phyloP scores from a whole-genome alignment of 2,888 invertebrate genomes.

The Andricus curvator region DNA sequence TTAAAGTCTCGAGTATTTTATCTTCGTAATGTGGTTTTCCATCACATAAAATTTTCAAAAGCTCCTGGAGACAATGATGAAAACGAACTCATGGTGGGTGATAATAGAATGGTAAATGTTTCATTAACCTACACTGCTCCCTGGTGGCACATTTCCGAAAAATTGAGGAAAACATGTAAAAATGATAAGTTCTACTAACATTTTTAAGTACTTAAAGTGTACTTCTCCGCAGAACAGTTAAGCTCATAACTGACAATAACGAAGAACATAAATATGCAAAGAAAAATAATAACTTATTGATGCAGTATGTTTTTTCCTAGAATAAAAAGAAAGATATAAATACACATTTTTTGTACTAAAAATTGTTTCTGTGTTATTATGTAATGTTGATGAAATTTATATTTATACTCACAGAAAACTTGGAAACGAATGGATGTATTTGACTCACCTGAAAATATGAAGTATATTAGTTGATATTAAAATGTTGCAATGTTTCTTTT shows the following conservation, averaged over 20 bases:
- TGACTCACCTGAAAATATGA: too few species aligned
- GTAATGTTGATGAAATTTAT: too few species aligned
- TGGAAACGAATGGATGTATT: too few species aligned
- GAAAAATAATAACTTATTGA: neutral
- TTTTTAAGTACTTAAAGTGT: neutral
- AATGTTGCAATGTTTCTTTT: too few species aligned
- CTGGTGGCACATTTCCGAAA: conserved; percentile 55
- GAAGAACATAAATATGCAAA: too few species aligned
- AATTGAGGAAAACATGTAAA: conserved; percentile 48
- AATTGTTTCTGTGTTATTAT: too few species aligned
- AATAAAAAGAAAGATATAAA: too few species aligned
- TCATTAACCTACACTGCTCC: conserved; percentile 68
- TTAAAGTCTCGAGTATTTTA: neutral
- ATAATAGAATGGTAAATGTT: conserved; percentile 72
- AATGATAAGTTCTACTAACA: conserved; percentile 1
- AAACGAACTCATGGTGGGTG: conserved; percentile 48
- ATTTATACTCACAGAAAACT: too few species aligned
- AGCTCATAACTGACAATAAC: too few species aligned
- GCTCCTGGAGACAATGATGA: conserved; percentile 10
- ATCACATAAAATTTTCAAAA: neutral
- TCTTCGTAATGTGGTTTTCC: neutral
- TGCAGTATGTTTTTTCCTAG: too few species aligned
- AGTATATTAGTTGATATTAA: too few species aligned
- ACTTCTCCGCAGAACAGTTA: neutral
- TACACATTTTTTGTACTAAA: too few species aligned